phyloP scores from a whole-genome alignment of 2,113 vertebrate genomes.

The Empidonax alnorum region DNA sequence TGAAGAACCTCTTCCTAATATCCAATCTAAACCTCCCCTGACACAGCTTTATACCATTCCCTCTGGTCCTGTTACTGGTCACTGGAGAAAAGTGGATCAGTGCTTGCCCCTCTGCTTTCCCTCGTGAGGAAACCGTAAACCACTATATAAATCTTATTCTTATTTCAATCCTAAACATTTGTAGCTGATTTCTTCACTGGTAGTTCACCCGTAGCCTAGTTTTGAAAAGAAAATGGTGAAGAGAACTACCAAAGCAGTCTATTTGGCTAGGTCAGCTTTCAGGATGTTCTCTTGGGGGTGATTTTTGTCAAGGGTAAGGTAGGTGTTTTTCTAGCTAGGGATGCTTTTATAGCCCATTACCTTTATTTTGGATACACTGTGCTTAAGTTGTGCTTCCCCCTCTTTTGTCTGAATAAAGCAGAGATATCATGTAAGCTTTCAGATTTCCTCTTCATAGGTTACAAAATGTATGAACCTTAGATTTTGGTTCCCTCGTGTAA shows the following conservation, averaged over 20 bases:
- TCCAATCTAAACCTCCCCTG: neutral
- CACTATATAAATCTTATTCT: neutral
- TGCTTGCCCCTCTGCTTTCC: neutral
- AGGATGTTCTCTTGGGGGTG: neutral
- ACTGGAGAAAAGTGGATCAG: neutral
- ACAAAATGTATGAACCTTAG: neutral
- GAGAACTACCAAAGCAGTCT: neutral
- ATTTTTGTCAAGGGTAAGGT: neutral
- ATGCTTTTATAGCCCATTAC: neutral
- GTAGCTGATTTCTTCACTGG: neutral
- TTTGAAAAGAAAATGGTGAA: neutral
- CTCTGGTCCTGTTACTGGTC: neutral
- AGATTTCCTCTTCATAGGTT: neutral
- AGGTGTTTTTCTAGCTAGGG: neutral
- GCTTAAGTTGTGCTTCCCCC: neutral
- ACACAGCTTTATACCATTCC: neutral
- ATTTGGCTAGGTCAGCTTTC: neutral
- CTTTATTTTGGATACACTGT: neutral
- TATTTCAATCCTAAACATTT: neutral
- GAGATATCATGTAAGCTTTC: neutral
- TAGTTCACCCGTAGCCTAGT: neutral
- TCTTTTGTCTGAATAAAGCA: neutral
- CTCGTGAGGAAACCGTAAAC: neutral
- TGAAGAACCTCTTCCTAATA: neutral
- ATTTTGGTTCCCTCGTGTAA: neutral